phyloP scores from a whole-genome alignment of 2,797 vertebrate species.

The Xenopus petersii region DNA sequence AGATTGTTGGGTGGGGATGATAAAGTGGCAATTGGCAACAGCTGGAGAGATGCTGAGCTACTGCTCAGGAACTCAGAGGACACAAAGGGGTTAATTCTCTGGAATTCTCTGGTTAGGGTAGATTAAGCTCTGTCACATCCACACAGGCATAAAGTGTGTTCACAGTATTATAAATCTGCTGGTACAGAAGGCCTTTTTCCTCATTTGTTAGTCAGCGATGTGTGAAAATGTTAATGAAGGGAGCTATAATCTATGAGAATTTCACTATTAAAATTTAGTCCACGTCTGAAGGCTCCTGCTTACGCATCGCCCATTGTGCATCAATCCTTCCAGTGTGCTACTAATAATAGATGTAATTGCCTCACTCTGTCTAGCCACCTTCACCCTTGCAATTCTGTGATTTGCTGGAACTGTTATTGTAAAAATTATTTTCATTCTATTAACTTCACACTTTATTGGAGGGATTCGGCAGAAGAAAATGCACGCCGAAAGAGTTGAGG shows the following conservation, averaged over 20 bases:
- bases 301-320: conserved; percentile 77
- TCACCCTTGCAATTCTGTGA: conserved; percentile 56
- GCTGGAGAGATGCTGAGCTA: not conserved
- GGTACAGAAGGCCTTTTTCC: conserved; percentile 81
- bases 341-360: conserved; percentile 85
- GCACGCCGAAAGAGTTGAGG: conserved; percentile 50
- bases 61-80: not conserved
- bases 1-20: too few relatives aligned
- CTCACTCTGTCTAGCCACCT: conserved; percentile 77
- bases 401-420: conserved; percentile 56
- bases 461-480: conserved; percentile 57
- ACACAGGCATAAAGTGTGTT: conserved; percentile 33
- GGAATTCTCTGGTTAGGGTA: conserved; percentile 47
- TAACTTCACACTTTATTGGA: conserved; percentile 57
- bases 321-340: conserved; percentile 79
- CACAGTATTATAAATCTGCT: conserved; percentile 74
- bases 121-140: conserved; percentile 47
- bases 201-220: conserved; percentile 92
- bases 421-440: conserved; percentile 60
- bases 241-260: conserved; percentile 85
- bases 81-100: conserved; percentile 50
- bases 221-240: conserved; percentile 99
- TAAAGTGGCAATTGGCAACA: too few relatives aligned
- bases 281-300: conserved; percentile 82
- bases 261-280: conserved; percentile 83